Evolutionary conservation across 2,797 vertebrate genomes (phyloP).

Genomic region (Liasis olivaceus): DNA sequence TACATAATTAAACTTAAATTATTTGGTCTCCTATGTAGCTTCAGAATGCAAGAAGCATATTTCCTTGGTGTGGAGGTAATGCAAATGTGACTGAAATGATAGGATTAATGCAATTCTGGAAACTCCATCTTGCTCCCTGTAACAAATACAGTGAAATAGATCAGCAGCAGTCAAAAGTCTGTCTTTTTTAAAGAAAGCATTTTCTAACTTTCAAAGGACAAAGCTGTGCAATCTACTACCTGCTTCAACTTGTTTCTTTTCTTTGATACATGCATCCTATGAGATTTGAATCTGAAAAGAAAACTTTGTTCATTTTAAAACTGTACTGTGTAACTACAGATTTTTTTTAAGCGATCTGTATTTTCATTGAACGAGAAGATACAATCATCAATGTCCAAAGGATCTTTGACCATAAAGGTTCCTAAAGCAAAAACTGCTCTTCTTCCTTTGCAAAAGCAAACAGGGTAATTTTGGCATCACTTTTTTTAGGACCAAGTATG

Average conservation of each 20-base stretch:
- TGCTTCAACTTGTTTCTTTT: neutral
- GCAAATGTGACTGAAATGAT: neutral
- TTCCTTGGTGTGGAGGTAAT: neutral
- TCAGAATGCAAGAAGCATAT: neutral
- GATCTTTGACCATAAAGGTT: constrained; percentile 33
- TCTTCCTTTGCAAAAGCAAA: fast-evolving
- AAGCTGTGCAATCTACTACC: neutral
- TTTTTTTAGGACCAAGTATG: constrained; percentile 31
- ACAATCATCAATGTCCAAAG: constrained; percentile 16
- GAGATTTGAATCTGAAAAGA: constrained; percentile 37
- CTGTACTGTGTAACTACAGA: neutral
- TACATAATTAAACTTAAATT: neutral
- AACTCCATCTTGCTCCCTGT: constrained; percentile 8
- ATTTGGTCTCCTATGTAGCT: neutral
- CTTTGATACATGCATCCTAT: neutral
- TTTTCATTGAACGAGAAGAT: constrained; percentile 41
- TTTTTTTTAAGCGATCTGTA: constrained; percentile 9
- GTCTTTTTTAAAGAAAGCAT: constrained; percentile 17
- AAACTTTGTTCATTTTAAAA: constrained; percentile 38
- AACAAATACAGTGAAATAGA: neutral
- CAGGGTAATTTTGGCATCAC: constrained; percentile 2
- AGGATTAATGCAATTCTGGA: neutral
- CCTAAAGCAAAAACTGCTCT: constrained; percentile 54
- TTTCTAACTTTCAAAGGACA: constrained; percentile 38
- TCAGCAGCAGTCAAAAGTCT: neutral